Evolutionary conservation across 2,888 invertebrate species (phyloP).

Genomic region (Ctena decussata): DNA sequence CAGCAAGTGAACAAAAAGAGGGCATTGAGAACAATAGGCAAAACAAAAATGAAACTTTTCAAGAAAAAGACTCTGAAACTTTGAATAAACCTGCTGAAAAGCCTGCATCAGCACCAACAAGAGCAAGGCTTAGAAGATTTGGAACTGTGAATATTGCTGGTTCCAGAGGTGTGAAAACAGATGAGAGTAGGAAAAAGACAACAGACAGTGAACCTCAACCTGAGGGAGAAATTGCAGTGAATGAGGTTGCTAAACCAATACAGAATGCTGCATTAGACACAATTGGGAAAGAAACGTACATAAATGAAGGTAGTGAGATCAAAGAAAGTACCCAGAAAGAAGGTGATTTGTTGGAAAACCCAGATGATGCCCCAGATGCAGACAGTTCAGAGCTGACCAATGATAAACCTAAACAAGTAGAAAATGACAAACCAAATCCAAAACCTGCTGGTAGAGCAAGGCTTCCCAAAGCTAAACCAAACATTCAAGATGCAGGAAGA

Average conservation of each 20-base stretch:
- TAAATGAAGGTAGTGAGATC: not conserved
- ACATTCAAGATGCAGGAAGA: conserved; percentile 66
- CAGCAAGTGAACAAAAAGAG: not conserved
- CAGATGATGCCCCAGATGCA: not conserved
- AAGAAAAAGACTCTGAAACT: not conserved
- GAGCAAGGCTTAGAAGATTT: conserved; percentile 52
- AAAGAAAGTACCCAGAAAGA: not conserved
- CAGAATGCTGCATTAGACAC: no score
- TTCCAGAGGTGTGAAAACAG: conserved; percentile 26
- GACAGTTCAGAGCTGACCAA: not conserved
- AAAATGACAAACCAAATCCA: not conserved
- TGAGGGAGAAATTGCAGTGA: not conserved
- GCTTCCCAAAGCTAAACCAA: conserved; percentile 75
- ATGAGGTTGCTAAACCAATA: not conserved
- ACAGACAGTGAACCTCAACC: not conserved
- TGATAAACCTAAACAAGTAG: not conserved
- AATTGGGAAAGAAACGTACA: not conserved
- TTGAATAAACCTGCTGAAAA: not conserved
- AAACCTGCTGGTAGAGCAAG: conserved; percentile 48
- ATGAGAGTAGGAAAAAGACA: not conserved
- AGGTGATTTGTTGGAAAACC: not conserved
- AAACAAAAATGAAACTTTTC: not conserved
- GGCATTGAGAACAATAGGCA: not conserved
- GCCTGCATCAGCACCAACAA: conserved; percentile 8
- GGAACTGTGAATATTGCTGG: conserved; percentile 48